phyloP scores from a whole-genome alignment of 2,797 vertebrate genomes.

The Protonibea diacanthus region DNA sequence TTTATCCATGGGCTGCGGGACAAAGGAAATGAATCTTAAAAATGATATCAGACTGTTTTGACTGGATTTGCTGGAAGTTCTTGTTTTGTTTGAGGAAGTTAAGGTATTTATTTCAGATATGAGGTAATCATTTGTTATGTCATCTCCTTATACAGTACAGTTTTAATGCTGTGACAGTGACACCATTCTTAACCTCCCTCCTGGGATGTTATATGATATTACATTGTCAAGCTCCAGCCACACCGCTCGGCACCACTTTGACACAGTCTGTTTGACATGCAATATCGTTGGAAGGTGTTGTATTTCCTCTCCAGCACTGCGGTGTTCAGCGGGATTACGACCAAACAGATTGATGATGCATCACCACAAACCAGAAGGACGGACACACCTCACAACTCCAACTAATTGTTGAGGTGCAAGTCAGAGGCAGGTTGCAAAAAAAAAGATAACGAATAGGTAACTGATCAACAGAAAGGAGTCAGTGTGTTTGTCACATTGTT shows the following conservation, averaged over 20 bases:
- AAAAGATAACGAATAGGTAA: background rate
- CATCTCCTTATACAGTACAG: background rate
- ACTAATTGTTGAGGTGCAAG: background rate
- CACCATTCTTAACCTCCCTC: slow-evolving; percentile 6
- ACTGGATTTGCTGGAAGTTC: background rate
- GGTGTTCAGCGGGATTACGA: slow-evolving; percentile 28
- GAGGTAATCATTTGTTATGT: background rate
- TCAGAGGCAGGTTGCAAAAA: background rate
- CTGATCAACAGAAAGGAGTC: background rate
- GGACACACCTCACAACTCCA: background rate
- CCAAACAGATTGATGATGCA: slow-evolving; percentile 36
- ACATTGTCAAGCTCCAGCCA: background rate
- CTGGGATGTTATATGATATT: background rate
- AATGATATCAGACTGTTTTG: background rate
- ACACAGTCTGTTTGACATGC: slow-evolving; percentile 5
- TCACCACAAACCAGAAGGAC: background rate
- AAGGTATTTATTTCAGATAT: background rate
- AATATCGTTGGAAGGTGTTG: slow-evolving; percentile 13
- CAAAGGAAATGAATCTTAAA: slow-evolving; percentile 5
- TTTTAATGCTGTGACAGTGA: background rate
- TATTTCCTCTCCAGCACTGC: slow-evolving; percentile 9
- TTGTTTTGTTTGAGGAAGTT: background rate
- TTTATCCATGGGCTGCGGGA: slow-evolving; percentile 3
- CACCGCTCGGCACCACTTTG: background rate
- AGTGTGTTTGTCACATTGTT: background rate